phyloP scores from a whole-genome alignment of 1,140 invertebrate species.

The Homarus americanus region DNA sequence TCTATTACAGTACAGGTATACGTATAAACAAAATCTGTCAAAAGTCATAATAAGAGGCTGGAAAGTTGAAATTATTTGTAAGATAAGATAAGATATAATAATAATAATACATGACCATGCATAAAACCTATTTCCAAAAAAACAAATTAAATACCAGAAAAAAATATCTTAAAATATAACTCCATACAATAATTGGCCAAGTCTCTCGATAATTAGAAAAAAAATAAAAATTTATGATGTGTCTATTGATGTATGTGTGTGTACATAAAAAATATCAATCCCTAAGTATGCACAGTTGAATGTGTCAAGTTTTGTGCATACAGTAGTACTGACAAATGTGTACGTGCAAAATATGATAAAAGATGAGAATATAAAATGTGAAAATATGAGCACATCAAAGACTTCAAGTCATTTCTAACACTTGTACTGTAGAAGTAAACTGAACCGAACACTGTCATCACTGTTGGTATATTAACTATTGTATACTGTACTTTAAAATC shows the following conservation, averaged over 20 bases:
- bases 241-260: no score
- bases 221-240: background rate
- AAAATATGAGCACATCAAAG: background rate
- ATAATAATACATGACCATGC: background rate
- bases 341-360: background rate
- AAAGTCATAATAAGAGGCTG: no score
- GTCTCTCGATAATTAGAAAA: background rate
- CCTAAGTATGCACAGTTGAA: no score
- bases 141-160: no score
- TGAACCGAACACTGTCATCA: background rate
- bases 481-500: background rate
- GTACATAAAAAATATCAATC: no score
- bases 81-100: background rate
- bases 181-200: background rate
- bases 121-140: no score
- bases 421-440: background rate
- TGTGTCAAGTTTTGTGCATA: no score
- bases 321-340: background rate
- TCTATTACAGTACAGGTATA: no score
- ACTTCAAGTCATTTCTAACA: background rate
- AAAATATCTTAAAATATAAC: no score
- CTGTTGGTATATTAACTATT: background rate
- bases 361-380: background rate
- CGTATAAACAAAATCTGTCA: no score
- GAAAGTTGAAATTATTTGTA: background rate